Evolutionary conservation across 1,140 invertebrate species (phyloP).

Genomic region (Venturia canescens): DNA sequence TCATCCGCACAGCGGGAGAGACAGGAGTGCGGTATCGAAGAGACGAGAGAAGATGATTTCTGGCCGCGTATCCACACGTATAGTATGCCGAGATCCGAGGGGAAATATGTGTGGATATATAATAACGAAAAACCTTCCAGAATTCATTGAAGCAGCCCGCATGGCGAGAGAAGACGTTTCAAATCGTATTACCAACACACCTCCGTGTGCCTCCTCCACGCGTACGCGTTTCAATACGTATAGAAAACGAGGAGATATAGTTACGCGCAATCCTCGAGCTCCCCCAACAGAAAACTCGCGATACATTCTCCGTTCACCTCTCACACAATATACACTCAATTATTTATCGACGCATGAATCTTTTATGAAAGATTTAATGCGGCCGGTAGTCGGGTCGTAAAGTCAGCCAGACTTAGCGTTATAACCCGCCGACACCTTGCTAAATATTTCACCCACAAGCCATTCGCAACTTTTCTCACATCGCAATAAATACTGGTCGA

Average conservation of each 20-base stretch:
- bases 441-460: constrained; percentile 48
- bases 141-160: constrained; percentile 46
- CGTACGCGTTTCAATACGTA: neutral
- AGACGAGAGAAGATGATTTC: constrained; percentile 27
- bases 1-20: constrained; percentile 59
- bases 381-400: constrained; percentile 52
- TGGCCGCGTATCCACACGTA: constrained; percentile 35
- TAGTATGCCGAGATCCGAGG: neutral
- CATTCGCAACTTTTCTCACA: neutral
- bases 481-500: neutral
- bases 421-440: constrained; percentile 45
- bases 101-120: neutral
- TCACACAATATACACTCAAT: constrained; percentile 47
- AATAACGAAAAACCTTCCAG: constrained; percentile 40
- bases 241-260: neutral
- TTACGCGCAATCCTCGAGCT: neutral
- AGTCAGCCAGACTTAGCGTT: constrained; percentile 44
- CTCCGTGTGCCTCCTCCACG: neutral
- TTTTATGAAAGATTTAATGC: constrained; percentile 54
- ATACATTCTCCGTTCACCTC: constrained; percentile 11
- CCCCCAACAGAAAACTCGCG: neutral
- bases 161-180: constrained; percentile 36
- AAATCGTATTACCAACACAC: constrained; percentile 9
- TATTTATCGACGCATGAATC: constrained; percentile 57
- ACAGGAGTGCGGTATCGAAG: constrained; percentile 26